phyloP scores from a whole-genome alignment of 2,113 vertebrate species.

The Mandrillus leucophaeus region DNA sequence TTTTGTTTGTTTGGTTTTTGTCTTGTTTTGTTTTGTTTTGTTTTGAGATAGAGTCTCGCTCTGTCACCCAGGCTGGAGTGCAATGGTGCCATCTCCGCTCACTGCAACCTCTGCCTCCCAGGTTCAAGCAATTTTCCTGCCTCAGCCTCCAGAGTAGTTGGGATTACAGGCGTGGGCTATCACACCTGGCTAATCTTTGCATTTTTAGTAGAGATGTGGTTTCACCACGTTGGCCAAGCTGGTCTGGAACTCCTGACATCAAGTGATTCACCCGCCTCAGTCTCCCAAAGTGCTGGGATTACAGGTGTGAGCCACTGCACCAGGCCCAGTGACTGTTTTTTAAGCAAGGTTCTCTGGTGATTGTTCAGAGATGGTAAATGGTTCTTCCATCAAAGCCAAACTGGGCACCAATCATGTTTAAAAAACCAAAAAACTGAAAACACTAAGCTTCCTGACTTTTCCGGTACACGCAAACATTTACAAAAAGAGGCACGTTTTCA shows the following conservation, averaged over 20 bases:
- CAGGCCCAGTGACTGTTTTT: not conserved
- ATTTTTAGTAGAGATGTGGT: no score
- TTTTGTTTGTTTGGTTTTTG: no score
- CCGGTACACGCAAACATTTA: not conserved
- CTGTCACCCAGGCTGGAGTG: not conserved
- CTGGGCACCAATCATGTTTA: fast-evolving
- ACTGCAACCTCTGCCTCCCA: not conserved
- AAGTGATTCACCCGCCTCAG: not conserved
- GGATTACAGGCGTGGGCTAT: not conserved
- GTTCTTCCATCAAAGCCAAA: not conserved
- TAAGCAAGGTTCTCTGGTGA: not conserved
- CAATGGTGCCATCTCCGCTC: not conserved
- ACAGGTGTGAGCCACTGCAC: not conserved
- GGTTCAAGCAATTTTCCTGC: not conserved
- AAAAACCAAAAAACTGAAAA: slow-evolving; percentile 1
- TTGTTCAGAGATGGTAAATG: not conserved
- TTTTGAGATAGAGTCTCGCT: not conserved
- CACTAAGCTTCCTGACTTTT: not conserved
- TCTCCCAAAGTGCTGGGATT: not conserved
- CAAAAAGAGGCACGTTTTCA: not conserved
- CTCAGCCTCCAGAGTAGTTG: not conserved
- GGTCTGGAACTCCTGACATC: no score
- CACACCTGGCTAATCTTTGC: not conserved
- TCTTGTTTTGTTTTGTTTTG: not conserved
- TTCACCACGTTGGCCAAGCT: no score